Percentiles rank a stretch among this genome's conserved stretches.
These are phyloP conservation scores for Euplexia lucipara DNA, from an alignment of 2,888 invertebrate species.

Conservation along the genomic window DNA sequence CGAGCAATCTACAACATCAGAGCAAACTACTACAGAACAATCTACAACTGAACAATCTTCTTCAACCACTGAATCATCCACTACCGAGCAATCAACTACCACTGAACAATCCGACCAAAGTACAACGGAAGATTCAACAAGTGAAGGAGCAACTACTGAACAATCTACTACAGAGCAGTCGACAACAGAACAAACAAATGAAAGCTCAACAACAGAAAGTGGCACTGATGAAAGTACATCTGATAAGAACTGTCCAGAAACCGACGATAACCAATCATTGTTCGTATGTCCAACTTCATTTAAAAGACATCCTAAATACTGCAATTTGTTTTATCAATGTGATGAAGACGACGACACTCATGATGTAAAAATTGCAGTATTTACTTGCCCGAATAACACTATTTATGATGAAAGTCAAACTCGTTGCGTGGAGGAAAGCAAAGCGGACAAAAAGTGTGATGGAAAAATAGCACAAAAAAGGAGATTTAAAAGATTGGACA, in stretches of 20 bases:
- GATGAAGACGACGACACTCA: constrained; percentile 92
- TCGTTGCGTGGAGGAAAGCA: constrained; percentile 93
- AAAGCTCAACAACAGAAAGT: constrained; percentile 65
- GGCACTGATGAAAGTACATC: constrained; percentile 68
- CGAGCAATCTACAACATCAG: constrained; percentile 26
- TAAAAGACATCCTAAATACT: constrained; percentile 95
- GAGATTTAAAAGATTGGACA: constrained; percentile 89
- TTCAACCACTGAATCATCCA: constrained; percentile 34
- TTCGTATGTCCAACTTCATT: constrained; percentile 96
- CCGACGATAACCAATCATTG: constrained; percentile 93
- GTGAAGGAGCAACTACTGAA: constrained; percentile 39
- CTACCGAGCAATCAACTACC: no score
- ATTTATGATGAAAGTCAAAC: constrained; percentile 94
- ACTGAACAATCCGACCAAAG: constrained; percentile 31
- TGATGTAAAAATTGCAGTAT: constrained; percentile 93
- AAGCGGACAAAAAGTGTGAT: constrained; percentile 90
- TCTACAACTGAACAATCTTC: constrained; percentile 6
- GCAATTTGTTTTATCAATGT: constrained; percentile 96
- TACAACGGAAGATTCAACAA: constrained; percentile 51
- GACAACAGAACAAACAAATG: constrained; percentile 63
- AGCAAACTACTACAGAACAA: constrained; percentile 38
- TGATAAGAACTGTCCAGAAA: constrained; percentile 87
- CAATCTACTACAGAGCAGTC: constrained; percentile 60
- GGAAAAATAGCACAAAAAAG: constrained; percentile 90
- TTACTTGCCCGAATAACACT: constrained; percentile 95